These are phyloP conservation scores for Agrilus cyanescens DNA, from an alignment of 2,888 invertebrate genomes.

Conservation along the genomic window DNA sequence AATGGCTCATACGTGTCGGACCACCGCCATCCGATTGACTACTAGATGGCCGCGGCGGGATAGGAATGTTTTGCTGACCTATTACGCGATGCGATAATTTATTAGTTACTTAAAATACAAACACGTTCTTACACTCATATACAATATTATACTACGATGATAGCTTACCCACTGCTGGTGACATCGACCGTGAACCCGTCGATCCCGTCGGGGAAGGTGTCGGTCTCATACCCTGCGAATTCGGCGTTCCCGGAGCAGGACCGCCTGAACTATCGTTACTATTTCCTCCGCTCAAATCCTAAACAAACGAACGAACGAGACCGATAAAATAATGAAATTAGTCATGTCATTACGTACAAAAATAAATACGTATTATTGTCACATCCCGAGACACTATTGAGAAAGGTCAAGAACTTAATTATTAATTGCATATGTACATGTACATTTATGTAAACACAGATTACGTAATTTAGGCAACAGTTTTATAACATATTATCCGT, in stretches of 20 bases:
- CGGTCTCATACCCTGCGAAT: constrained; percentile 74
- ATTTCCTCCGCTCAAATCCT: constrained; percentile 70
- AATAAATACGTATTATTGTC: no score
- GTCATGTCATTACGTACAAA: no score
- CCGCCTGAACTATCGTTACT: constrained; percentile 52
- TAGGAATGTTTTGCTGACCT: constrained; percentile 89
- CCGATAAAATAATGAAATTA: no score
- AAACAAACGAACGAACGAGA: constrained; percentile 27
- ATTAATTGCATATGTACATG: no score
- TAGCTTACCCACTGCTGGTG: constrained; percentile 93
- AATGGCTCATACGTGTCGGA: constrained; percentile 55
- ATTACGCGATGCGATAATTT: no score
- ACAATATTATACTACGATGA: constrained; percentile 20
- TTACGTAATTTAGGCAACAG: no score
- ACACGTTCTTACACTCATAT: constrained; percentile 2
- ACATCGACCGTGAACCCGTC: constrained; percentile 92
- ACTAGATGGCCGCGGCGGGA: constrained; percentile 91
- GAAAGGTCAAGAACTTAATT: no score
- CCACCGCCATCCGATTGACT: constrained; percentile 51
- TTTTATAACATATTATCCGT: no score
- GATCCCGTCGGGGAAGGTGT: constrained; percentile 90
- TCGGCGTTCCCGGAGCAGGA: constrained; percentile 55
- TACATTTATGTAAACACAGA: no score
- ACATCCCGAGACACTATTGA: no score
- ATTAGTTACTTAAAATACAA: constrained; percentile 18